A percentile compares a stretch with the other conserved stretches of the same genome.
Evolutionary conservation across 2,797 vertebrate genomes (phyloP).

Genomic region (Neostethus bicornis): DNA sequence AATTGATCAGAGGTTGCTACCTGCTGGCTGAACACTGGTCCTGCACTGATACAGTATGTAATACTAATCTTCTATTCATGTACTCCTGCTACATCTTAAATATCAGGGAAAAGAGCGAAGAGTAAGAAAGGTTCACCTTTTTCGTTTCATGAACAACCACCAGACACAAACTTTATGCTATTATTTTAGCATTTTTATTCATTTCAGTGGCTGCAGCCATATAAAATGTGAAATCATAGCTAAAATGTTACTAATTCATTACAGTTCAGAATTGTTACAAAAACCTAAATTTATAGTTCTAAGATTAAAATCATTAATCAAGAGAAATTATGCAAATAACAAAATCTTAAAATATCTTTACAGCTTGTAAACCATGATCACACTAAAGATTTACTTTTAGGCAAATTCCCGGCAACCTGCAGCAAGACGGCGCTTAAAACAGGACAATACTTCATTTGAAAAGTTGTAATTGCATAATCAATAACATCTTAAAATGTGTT

Average conservation of each 20-base stretch:
- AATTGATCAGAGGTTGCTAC: slow-evolving; percentile 53
- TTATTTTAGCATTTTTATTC: neutral
- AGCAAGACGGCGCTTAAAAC: slow-evolving; percentile 1
- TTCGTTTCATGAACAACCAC: neutral
- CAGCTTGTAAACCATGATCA: slow-evolving; percentile 6
- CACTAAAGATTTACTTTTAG: slow-evolving; percentile 16
- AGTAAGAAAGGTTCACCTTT: neutral
- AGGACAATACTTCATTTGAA: slow-evolving; percentile 16
- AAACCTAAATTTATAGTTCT: slow-evolving; percentile 50
- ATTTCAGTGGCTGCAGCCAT: neutral
- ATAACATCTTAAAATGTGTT: slow-evolving; percentile 22
- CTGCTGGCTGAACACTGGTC: slow-evolving; percentile 40
- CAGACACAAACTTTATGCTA: neutral
- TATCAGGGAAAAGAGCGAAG: too few relatives aligned
- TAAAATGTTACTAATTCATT: slow-evolving; percentile 56
- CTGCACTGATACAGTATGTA: slow-evolving; percentile 10
- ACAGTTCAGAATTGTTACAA: slow-evolving; percentile 60
- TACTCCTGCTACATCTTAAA: neutral
- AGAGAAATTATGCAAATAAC: slow-evolving; percentile 29
- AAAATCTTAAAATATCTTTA: slow-evolving; percentile 3
- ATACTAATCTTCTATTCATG: neutral
- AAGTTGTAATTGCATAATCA: slow-evolving; percentile 40
- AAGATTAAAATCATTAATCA: slow-evolving; percentile 29
- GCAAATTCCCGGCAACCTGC: slow-evolving; percentile 6
- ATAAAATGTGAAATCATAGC: neutral